Conservation (phyloP, 2,113 vertebrate species). For the Daubentonia madagascariensis region DNA sequence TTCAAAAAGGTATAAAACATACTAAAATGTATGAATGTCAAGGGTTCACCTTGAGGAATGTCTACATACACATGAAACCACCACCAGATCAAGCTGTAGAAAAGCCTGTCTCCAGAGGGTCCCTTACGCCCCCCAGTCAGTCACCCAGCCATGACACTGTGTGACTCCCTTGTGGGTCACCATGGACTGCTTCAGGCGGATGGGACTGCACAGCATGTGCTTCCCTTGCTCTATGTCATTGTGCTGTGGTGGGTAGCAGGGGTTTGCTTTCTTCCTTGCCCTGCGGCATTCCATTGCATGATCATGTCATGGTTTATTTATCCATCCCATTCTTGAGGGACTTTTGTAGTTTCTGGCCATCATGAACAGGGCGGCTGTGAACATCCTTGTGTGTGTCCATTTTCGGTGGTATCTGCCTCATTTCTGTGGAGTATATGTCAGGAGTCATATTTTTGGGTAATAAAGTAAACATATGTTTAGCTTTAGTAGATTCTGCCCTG, state of each 20-base stretch:
- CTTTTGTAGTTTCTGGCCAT: not conserved
- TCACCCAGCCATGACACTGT: not conserved
- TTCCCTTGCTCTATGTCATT: rapidly evolving
- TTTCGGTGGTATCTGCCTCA: not conserved
- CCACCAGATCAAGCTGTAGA: not conserved
- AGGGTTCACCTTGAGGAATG: not conserved
- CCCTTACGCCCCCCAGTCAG: no score
- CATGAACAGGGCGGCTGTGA: not conserved
- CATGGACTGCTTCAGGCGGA: not conserved
- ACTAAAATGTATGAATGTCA: not conserved
- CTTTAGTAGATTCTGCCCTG: not conserved
- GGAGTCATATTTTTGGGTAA: not conserved
- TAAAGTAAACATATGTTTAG: not conserved
- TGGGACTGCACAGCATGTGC: rapidly evolving
- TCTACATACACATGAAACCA: not conserved
- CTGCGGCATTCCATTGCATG: not conserved
- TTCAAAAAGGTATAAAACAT: not conserved
- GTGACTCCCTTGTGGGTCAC: not conserved
- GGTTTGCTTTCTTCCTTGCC: not conserved
- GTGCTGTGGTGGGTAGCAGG: rapidly evolving
- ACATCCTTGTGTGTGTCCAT: not conserved
- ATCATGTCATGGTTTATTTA: rapidly evolving
- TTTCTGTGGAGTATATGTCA: not conserved
- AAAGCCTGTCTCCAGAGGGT: not conserved
- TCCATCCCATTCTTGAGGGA: not conserved